Percentiles rank a stretch among this genome's conserved stretches.
Evolutionary conservation across 2,888 invertebrate species (phyloP).

Genomic region (Teleiodes luculella): DNA sequence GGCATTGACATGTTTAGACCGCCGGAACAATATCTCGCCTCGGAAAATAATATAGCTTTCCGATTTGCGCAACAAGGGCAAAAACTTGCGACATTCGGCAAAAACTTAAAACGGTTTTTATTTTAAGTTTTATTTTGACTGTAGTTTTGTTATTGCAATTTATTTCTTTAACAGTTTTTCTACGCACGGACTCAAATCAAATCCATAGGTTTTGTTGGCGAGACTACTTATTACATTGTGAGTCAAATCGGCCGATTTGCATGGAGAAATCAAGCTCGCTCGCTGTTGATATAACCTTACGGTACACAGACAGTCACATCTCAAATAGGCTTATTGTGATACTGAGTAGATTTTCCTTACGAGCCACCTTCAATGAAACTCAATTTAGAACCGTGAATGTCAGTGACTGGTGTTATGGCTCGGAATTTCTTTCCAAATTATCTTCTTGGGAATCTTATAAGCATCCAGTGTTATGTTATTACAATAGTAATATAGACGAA

Average conservation of each 20-base stretch:
- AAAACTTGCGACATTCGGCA: not conserved
- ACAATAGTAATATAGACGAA: conserved; percentile 25
- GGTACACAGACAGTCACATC: conserved; percentile 29
- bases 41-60: conserved; percentile 11
- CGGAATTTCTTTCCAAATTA: not conserved
- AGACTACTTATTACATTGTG: conserved; percentile 37
- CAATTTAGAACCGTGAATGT: conserved; percentile 27
- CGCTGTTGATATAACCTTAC: conserved; percentile 25
- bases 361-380: conserved; percentile 33
- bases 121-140: conserved; percentile 3
- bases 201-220: conserved; percentile 30
- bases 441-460: not conserved
- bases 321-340: conserved; percentile 37
- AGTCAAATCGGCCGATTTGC: conserved; percentile 46
- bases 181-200: conserved; percentile 43
- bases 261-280: conserved; percentile 33
- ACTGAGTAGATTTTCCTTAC: conserved; percentile 35
- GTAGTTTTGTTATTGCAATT: conserved; percentile 37
- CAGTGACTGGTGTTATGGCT: not conserved
- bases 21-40: not conserved
- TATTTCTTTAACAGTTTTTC: conserved; percentile 31
- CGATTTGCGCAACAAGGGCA: conserved; percentile 13
- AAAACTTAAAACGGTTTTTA: not conserved
- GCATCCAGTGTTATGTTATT: not conserved
- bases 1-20: conserved; percentile 12